A percentile compares a stretch with the other conserved stretches of the same genome.
These are phyloP conservation scores for Pelobates fuscus DNA, from an alignment of 2,113 vertebrate species.

Conservation along the genomic window DNA sequence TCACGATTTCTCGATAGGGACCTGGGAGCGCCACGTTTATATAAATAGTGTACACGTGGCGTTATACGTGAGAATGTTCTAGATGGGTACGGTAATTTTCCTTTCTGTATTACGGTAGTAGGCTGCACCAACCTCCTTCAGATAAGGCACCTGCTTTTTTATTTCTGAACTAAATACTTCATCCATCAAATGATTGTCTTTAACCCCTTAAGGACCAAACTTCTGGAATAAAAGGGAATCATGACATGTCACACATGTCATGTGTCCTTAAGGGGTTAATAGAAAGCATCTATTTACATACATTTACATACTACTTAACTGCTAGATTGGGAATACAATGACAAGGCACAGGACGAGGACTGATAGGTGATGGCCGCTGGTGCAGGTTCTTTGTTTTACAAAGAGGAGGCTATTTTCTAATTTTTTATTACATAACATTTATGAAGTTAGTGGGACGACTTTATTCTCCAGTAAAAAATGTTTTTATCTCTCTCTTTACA, in stretches of 20 bases:
- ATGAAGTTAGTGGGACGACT: conserved; percentile 75
- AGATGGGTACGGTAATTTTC: too few species aligned
- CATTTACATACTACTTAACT: conserved; percentile 86
- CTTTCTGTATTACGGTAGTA: too few species aligned
- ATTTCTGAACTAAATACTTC: conserved; percentile 80
- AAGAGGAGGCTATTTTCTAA: conserved; percentile 59
- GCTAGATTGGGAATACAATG: conserved; percentile 83
- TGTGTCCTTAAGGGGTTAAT: too few species aligned
- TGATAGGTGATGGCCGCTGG: conserved; percentile 71
- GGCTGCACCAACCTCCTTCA: conserved; percentile 68
- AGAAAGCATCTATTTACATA: conserved; percentile 84
- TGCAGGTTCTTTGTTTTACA: conserved; percentile 75
- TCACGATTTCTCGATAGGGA: not conserved
- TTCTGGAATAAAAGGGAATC: too few species aligned
- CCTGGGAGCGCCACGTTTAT: too few species aligned
- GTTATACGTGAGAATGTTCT: too few species aligned
- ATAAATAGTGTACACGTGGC: too few species aligned
- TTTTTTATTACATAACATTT: conserved; percentile 67
- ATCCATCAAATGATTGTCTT: conserved; percentile 85
- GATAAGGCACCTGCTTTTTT: conserved; percentile 75
- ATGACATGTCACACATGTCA: too few species aligned
- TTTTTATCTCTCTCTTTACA: conserved; percentile 54
- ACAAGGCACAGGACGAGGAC: conserved; percentile 77
- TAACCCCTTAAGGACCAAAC: too few species aligned
- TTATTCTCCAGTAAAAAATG: conserved; percentile 72